A percentile compares a stretch with the other conserved stretches of the same genome.
phyloP scores from a whole-genome alignment of 2,888 invertebrate species.

The Cylloceria caligata region DNA sequence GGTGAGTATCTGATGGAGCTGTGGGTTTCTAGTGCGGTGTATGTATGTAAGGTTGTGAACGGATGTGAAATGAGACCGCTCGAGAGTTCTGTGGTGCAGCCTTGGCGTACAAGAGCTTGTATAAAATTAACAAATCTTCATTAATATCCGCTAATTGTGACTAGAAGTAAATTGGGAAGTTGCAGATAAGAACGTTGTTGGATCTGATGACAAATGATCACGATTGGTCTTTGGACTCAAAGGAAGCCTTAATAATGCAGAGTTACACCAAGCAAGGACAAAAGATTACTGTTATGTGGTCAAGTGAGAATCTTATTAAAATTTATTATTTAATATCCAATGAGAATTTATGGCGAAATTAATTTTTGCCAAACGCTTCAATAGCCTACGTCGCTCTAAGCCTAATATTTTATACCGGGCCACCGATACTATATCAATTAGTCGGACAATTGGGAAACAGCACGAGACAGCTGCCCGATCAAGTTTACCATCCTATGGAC shows the following conservation, averaged over 20 bases:
- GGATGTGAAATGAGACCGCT: no score
- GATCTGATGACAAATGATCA: slow-evolving; percentile 12
- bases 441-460: slow-evolving; percentile 3
- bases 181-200: slow-evolving; percentile 30
- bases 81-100: no score
- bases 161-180: neutral
- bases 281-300: slow-evolving; percentile 31
- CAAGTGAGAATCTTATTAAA: neutral
- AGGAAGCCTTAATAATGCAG: slow-evolving; percentile 22
- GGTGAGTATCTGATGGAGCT: no score
- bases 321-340: neutral
- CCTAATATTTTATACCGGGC: neutral
- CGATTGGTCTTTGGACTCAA: slow-evolving; percentile 10
- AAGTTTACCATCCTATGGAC: slow-evolving; percentile 43
- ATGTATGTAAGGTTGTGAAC: no score
- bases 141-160: no score
- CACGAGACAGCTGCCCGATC: slow-evolving; percentile 12
- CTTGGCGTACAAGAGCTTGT: no score
- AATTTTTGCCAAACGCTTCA: neutral
- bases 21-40: no score
- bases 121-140: no score
- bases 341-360: neutral
- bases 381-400: slow-evolving; percentile 1
- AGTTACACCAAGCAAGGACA: slow-evolving; percentile 18
- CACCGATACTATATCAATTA: slow-evolving; percentile 17